Base-by-base conservation (phyloP, 2,888 invertebrate species). In the Pilophorus perplexus region DNA sequence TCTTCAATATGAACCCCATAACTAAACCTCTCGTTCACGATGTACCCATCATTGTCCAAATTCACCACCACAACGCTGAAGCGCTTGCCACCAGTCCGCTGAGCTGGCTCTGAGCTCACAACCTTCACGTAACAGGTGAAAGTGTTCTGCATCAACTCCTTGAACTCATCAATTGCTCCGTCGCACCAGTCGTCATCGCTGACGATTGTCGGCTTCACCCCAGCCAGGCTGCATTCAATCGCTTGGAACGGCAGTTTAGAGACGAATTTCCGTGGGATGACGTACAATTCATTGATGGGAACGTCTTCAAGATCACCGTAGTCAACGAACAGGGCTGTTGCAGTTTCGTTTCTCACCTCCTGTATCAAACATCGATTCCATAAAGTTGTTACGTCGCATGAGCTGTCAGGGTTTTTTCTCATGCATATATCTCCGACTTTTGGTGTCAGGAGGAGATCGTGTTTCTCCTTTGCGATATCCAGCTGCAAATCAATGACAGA, bases 291-390 rank as follows among this genome's bases (percentile, higher is more conserved):
- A 3, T 28, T 10, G 3, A 54, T 10, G 1, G 52, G 54, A 2
- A 68, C 18, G 10, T 8, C 12, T 16, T 22, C n/a, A 4, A 3
- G 22, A 28, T 66, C 60, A 1, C 68, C 68, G 44, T 68, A 68
- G 48, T 68, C 68, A 25, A 62, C 68, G 20, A 38, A 66, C 14
- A 68, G 66, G 14, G 66, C 48, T 40, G 40, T 54, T 10, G 59
- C 54, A 27, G 28, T 16, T 14, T 62, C 20, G 2, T 3, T 46
- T 12, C 18, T 33, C 22, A 68, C 28, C 8, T 57, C 14, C 4
- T 16, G 16, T 6, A 68, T 22, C 18, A 64, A 22, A 16, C 46
- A 46, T 22, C 68, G 64, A 27, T 64, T 57, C 64, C 65, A 68
- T n/a, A 14, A 44, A 44, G 10, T 6, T 23, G 23, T 46, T 5